These are phyloP conservation scores for Anhinga rufa DNA, from an alignment of 2,113 vertebrate genomes.

Conservation along the genomic window DNA sequence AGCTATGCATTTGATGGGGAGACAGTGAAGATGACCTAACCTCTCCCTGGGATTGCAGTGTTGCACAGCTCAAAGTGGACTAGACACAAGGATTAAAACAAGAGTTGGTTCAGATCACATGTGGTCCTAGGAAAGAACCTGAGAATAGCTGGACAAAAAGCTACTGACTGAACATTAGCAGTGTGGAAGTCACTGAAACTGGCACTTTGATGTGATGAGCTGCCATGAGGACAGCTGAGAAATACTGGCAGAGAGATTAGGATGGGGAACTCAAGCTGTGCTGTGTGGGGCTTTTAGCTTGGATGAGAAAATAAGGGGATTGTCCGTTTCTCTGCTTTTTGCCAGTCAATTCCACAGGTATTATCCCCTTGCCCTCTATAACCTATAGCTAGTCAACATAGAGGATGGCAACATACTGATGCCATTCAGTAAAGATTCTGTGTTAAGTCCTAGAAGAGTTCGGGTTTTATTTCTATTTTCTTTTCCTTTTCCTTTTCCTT, in stretches of 20 bases:
- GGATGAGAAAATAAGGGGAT: background rate
- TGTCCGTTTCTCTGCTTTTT: background rate
- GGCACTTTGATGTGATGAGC: background rate
- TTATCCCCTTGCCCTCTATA: background rate
- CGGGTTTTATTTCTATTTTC: background rate
- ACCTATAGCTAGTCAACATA: background rate
- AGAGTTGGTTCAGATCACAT: background rate
- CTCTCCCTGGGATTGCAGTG: background rate
- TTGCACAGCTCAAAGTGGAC: background rate
- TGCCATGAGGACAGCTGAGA: background rate
- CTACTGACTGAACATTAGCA: background rate
- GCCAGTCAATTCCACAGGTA: background rate
- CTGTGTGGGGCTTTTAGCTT: background rate
- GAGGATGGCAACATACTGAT: background rate
- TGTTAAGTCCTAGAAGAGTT: background rate
- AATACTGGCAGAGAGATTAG: background rate
- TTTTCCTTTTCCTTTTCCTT: background rate
- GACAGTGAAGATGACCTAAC: background rate
- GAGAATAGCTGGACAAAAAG: background rate
- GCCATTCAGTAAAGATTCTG: background rate
- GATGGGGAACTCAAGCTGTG: background rate
- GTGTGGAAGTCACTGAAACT: background rate
- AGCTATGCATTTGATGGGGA: background rate
- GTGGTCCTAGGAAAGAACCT: background rate
- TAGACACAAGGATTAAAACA: background rate